Evolutionary conservation across 2,113 vertebrate species (phyloP), one percentile per base, ranked within the genome.

Genomic region (Sterna hirundo): DNA sequence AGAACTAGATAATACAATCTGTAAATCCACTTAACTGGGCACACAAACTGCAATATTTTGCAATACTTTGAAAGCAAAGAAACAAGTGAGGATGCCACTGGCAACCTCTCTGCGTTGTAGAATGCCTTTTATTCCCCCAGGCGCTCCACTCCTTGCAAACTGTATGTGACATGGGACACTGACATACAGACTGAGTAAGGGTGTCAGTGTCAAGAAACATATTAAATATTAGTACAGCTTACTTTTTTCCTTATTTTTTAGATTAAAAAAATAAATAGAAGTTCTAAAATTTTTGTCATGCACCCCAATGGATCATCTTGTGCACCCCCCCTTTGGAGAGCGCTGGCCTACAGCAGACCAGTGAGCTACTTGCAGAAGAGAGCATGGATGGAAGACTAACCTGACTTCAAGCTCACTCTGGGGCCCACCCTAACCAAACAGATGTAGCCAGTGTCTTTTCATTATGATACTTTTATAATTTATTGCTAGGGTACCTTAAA

Each of bases 51-150:
- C 25, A 46, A 30, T n/a, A 30, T 13, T 74, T 69, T 0, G 3
- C 38, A 90, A 60, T 27, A 65, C 0, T 0, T 19, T 42, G 57
- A 68, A 94, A 54, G 42, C 5, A 66, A 80, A 88, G 6, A 5
- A 83, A 55, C 0, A 1, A 68, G 8, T 18, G 19, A 61, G 32
- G 57, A 32, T 74, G 25, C 44, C 49, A 55, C 20, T 36, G 30
- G 30, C 36, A 80, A 51, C 16, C 36, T 55, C 22, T 60, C 11
- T 1, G 0, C 2, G 0, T 9, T 23, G 26, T 7, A 11, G 16
- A 77, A 47, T 5, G 77, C 2, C 1, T 14, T 55, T 52, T 61
- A 8, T 23, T 72, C 9, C 32, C 32, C 26, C 7, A 1, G 10
- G 44, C 51, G 64, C 10, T 51, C 30, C 51, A 68, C 10, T 51